A percentile compares a stretch with the other conserved stretches of the same genome.
phyloP scores from a whole-genome alignment of 2,113 vertebrate genomes.

The Rhipidura dahli region DNA sequence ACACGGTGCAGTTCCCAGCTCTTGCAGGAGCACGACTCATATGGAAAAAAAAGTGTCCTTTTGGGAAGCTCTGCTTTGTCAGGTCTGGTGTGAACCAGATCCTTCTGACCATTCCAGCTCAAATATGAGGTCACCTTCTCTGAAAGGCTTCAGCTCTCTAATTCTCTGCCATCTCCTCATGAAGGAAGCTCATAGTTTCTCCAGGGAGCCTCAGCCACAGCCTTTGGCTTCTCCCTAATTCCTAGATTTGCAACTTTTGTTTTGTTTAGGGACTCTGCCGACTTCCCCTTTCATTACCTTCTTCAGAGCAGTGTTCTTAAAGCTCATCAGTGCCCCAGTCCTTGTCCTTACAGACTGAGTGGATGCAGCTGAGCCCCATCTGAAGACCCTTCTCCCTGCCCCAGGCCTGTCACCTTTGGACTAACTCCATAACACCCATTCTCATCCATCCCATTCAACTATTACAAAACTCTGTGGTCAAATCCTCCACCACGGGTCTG shows the following conservation, averaged over 20 bases:
- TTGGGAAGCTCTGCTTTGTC: not conserved
- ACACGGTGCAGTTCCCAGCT: not conserved
- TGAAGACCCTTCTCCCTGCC: not conserved
- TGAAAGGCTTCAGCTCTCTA: not conserved
- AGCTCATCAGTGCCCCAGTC: not conserved
- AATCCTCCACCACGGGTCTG: not conserved
- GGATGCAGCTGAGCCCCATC: not conserved
- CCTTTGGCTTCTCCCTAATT: not conserved
- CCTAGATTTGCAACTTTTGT: not conserved
- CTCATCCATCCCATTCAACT: not conserved
- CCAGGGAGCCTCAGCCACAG: not conserved
- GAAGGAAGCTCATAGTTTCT: not conserved
- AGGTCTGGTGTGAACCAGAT: not conserved
- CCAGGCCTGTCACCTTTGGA: not conserved
- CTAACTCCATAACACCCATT: rapidly evolving
- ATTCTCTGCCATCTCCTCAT: not conserved
- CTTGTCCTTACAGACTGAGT: not conserved
- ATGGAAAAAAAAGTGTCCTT: not conserved
- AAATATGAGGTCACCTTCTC: not conserved
- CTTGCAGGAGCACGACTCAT: not conserved
- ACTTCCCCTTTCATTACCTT: not conserved
- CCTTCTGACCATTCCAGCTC: not conserved
- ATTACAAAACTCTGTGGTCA: not conserved
- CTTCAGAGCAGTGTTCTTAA: not conserved
- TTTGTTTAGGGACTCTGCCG: not conserved